Conservation (phyloP, 2,888 invertebrate species). For the Sinotaia quadrata region DNA sequence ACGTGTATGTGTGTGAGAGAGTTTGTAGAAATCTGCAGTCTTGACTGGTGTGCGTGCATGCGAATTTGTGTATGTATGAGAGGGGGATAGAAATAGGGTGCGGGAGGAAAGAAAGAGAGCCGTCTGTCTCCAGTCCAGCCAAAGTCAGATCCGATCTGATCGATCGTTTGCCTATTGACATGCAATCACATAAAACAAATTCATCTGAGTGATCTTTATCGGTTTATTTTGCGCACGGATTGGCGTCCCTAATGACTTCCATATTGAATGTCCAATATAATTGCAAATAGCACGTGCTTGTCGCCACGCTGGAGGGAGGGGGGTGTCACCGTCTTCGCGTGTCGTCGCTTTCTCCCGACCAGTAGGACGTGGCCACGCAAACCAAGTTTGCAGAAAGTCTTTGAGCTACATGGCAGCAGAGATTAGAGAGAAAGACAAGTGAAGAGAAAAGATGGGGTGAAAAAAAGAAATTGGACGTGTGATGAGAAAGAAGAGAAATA, state of each 20-base stretch:
- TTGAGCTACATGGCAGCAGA: no score
- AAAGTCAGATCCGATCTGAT: background rate
- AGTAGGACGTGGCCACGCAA: background rate
- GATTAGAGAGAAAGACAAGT: no score
- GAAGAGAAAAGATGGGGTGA: no score
- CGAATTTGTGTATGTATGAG: no score
- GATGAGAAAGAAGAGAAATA: no score
- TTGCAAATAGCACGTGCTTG: slow-evolving; percentile 44
- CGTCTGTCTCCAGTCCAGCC: background rate
- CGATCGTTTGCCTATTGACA: slow-evolving; percentile 22
- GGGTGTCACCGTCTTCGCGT: slow-evolving; percentile 8
- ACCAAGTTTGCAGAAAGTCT: background rate
- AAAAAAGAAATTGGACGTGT: no score
- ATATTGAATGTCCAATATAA: slow-evolving; percentile 43
- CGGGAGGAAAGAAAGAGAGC: no score
- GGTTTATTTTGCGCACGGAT: slow-evolving; percentile 32
- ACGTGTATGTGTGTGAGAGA: no score
- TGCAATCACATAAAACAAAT: slow-evolving; percentile 32
- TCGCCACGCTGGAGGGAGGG: no score
- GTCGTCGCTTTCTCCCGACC: background rate
- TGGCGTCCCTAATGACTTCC: slow-evolving; percentile 33
- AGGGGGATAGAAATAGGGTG: no score
- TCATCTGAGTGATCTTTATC: slow-evolving; percentile 26
- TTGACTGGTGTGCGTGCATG: no score
- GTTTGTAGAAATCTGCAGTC: no score